A percentile compares a stretch with the other conserved stretches of the same genome.
These are phyloP conservation scores for Platynereis dumerilii DNA, from an alignment of 2,888 invertebrate genomes.

Conservation along the genomic window DNA sequence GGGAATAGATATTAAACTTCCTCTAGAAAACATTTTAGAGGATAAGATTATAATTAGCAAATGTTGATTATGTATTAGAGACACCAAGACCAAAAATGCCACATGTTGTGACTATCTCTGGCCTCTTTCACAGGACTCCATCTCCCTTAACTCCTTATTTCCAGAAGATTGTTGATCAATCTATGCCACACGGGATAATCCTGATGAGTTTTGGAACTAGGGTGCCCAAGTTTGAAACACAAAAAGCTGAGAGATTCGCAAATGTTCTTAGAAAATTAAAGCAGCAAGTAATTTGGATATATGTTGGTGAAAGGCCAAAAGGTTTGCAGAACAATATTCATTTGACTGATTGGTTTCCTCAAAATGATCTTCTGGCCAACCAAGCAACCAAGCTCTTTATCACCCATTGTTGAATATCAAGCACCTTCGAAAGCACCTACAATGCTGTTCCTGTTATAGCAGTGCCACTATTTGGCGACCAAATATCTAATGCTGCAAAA, in stretches of 20 bases:
- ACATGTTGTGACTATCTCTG: background rate
- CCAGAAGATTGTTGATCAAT: constrained; percentile 10
- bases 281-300: constrained; percentile 18
- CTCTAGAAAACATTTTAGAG: too few relatives aligned
- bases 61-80: background rate
- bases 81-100: constrained; percentile 6
- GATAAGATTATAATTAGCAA: too few relatives aligned
- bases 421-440: constrained; percentile 11
- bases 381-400: constrained; percentile 15
- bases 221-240: constrained; percentile 4
- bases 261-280: constrained; percentile 7
- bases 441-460: constrained; percentile 10
- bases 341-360: constrained; percentile 17
- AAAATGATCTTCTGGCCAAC: constrained; percentile 19
- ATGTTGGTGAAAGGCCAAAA: constrained; percentile 9
- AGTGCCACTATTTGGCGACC: constrained; percentile 15
- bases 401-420: constrained; percentile 22
- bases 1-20: too few relatives aligned
- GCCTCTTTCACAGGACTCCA: background rate
- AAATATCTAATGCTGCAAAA: constrained; percentile 6
- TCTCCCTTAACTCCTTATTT: background rate
- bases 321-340: constrained; percentile 7
- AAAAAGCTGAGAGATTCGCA: constrained; percentile 14
- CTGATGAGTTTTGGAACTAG: constrained; percentile 18
- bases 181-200: constrained; percentile 16